A percentile compares a stretch with the other conserved stretches of the same genome.
These are phyloP conservation scores for Drosophila kurseongensis DNA, from an alignment of 1,140 invertebrate genomes.

Conservation along the genomic window DNA sequence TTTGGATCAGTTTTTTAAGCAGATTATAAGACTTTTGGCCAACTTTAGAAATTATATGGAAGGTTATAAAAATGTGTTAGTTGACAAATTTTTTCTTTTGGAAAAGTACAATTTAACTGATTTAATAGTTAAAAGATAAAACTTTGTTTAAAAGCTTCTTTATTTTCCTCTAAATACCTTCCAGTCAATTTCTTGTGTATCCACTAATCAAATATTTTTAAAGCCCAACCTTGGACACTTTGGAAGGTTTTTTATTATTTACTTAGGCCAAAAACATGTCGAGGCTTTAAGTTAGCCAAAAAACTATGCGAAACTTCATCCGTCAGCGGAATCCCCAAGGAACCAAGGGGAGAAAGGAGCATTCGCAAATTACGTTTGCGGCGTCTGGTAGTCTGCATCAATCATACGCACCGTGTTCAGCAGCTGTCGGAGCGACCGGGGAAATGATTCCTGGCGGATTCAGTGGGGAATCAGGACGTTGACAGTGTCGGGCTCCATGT, in stretches of 20 bases:
- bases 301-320: constrained; percentile 68
- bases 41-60: too few relatives aligned
- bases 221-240: too few relatives aligned
- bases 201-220: too few relatives aligned
- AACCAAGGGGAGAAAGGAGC: constrained; percentile 15
- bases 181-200: too few relatives aligned
- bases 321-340: constrained; percentile 52
- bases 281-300: neutral
- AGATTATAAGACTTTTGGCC: too few relatives aligned
- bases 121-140: too few relatives aligned
- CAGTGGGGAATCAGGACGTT: constrained; percentile 18
- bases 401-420: constrained; percentile 76
- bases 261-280: constrained; percentile 3
- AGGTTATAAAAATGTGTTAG: too few relatives aligned
- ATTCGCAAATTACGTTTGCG: constrained; percentile 77
- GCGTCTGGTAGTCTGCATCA: constrained; percentile 66
- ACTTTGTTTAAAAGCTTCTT: too few relatives aligned
- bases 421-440: constrained; percentile 46
- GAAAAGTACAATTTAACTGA: too few relatives aligned
- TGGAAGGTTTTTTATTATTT: neutral
- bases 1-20: too few relatives aligned
- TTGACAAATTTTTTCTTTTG: too few relatives aligned
- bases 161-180: too few relatives aligned
- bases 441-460: constrained; percentile 21
- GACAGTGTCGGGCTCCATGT: constrained; percentile 40